Evolutionary conservation across 2,888 invertebrate genomes (phyloP), one percentile per base, ranked within the genome.

Genomic region (Eupeodes luniger): DNA sequence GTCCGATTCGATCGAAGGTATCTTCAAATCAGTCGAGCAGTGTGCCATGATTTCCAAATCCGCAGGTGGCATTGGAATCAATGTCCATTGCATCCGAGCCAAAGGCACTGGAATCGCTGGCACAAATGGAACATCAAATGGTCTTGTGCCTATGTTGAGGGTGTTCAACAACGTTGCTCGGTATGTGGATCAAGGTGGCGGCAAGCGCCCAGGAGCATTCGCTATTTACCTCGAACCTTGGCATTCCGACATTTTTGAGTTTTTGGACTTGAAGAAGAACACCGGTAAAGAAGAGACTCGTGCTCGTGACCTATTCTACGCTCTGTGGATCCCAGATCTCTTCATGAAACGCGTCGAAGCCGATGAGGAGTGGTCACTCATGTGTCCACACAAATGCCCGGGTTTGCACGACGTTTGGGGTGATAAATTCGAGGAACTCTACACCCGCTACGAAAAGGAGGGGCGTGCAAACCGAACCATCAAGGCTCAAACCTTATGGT

Each of bases 161-260:
- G 98, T 99, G 0, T 99, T 96, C 93, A 99, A 99, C 92, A 98
- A 98, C 92, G 98, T 98, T 4, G 99, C 99, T 0, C 95, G 98
- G 83, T 99, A 99, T 94, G 99, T 99, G 0, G 99, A 99, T 93
- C 99, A 99, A 94, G 99, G 99, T 34, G 99, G 99, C 67, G 99
- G 99, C 92, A 99, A 99, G 95, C 94, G 99, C 88, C 99, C 99
- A 2, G 99, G 99, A 34, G 99, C 99, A 4, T 99, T 99, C 94
- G 99, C 99, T 16, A 96, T 99, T 86, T 99, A 99, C 92, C 94
- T 99, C 75, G 99, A 99, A 93, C 99, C 99, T 0, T 99, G 99
- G 99, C 99, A 99, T 94, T 97, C 98, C 0, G 99, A 99, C 93
- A 95, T 99, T 83, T 98, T 99, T 92, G 98, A 98, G 85, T 99